phyloP scores from a whole-genome alignment of 2,113 vertebrate species.

The Prunella fulvescens region DNA sequence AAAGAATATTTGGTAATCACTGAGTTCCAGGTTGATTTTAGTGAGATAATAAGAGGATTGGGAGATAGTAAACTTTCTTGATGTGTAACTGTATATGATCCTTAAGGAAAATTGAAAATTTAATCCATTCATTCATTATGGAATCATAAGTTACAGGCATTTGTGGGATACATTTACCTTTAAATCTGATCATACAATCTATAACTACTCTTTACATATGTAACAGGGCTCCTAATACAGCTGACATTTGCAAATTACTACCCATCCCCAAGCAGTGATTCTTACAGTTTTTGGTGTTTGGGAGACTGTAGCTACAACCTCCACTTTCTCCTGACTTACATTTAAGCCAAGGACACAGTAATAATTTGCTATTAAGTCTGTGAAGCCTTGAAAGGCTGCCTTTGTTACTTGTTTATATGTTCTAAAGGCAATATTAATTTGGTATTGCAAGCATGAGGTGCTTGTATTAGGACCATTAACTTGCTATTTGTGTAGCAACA shows the following conservation, averaged over 20 bases:
- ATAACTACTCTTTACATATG: background rate
- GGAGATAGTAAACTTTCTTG: background rate
- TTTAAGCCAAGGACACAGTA: background rate
- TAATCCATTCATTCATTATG: background rate
- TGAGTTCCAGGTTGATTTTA: background rate
- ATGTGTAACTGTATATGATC: background rate
- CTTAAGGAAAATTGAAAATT: background rate
- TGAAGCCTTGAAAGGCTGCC: background rate
- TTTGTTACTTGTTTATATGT: background rate
- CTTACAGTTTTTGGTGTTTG: background rate
- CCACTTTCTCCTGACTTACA: background rate
- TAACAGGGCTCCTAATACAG: background rate
- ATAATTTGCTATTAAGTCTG: background rate
- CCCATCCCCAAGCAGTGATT: background rate
- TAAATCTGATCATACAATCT: background rate
- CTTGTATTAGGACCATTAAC: background rate
- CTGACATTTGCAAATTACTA: background rate
- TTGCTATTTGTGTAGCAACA: background rate
- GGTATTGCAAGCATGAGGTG: background rate
- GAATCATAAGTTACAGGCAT: background rate
- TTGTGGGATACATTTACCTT: background rate
- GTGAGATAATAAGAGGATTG: accelerated
- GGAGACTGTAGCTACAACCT: background rate
- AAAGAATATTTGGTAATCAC: background rate
- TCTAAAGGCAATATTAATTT: background rate